Evolutionary conservation across 2,797 vertebrate genomes (phyloP).

Genomic region (Acrocephalus scirpaceus): DNA sequence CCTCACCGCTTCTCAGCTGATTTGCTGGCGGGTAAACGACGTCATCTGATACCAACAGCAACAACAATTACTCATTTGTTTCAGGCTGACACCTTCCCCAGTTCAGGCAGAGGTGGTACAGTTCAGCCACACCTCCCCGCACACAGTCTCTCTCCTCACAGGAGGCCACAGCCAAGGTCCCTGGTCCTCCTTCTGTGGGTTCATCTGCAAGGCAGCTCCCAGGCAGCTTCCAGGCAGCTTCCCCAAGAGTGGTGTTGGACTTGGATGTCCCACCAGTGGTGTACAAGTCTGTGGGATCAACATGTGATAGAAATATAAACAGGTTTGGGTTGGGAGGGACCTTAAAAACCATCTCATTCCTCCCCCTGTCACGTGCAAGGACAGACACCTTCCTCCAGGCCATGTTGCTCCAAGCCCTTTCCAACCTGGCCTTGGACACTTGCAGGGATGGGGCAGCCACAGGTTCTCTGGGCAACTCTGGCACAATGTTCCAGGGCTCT

Average conservation of each 20-base stretch:
- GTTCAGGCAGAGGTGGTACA: too few relatives aligned
- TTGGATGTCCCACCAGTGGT: fast-evolving
- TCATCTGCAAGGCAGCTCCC: fast-evolving
- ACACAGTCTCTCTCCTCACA: fast-evolving
- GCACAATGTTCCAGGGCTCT: neutral
- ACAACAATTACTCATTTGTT: neutral
- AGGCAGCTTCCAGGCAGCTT: neutral
- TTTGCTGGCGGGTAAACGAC: neutral
- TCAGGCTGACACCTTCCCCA: neutral
- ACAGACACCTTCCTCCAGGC: neutral
- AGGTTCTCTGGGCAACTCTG: neutral
- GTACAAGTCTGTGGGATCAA: neutral
- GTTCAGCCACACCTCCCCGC: neutral
- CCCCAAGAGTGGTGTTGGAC: neutral
- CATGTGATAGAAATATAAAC: neutral
- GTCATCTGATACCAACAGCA: neutral
- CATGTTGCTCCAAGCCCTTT: neutral
- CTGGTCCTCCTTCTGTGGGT: fast-evolving
- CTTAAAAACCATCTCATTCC: neutral
- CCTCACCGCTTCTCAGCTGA: neutral
- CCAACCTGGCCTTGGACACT: neutral
- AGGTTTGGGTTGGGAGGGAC: neutral
- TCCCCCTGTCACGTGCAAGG: neutral
- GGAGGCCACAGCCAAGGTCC: neutral
- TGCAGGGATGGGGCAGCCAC: neutral